phyloP scores from a whole-genome alignment of 1,140 invertebrate genomes.

The Oncopeltus fasciatus region DNA sequence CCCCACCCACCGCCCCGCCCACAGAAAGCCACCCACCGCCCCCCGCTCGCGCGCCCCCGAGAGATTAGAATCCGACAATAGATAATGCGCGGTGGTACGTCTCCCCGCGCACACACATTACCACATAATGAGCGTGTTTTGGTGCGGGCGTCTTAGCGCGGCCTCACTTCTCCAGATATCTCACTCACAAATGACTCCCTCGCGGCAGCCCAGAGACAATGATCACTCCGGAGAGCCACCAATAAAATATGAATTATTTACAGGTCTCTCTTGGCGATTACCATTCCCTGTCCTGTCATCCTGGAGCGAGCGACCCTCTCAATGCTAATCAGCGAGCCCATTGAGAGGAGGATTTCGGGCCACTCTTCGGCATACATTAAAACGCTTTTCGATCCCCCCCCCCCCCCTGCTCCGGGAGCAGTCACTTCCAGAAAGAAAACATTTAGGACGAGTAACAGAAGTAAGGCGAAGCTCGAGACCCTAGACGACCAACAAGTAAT shows the following conservation, averaged over 20 bases:
- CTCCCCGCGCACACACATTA: background rate
- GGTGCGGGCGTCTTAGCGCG: no score
- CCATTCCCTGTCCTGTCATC: background rate
- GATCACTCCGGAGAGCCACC: background rate
- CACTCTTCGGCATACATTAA: no score
- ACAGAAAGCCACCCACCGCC: background rate
- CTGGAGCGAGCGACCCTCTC: background rate
- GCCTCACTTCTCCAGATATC: background rate
- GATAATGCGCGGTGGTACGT: background rate
- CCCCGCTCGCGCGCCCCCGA: background rate
- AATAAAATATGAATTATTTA: background rate
- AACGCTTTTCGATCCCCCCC: no score
- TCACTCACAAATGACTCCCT: background rate
- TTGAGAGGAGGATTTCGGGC: no score
- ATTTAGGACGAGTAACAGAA: no score
- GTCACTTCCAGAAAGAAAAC: no score
- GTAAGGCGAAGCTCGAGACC: no score
- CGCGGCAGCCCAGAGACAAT: background rate
- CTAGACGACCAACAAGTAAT: no score
- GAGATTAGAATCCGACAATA: no score
- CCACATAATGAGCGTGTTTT: background rate
- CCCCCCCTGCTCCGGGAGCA: no score
- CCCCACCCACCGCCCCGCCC: background rate
- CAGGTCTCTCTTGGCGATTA: background rate
- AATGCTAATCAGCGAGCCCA: background rate